Conservation (phyloP, 2,797 vertebrate species). For the Sebastiscus tertius region DNA sequence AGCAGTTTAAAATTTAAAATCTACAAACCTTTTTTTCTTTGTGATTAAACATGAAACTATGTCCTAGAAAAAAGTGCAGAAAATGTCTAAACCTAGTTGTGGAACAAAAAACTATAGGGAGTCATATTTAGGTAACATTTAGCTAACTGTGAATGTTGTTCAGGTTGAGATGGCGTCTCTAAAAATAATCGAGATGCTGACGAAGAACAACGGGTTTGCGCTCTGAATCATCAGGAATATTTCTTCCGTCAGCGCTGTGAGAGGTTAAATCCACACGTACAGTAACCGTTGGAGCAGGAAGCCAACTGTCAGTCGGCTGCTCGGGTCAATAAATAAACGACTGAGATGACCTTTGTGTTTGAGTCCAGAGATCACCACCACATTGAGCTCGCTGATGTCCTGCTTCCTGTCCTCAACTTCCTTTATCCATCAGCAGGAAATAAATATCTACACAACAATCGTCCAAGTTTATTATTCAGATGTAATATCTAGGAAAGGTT, state of each 20-base stretch:
- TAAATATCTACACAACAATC: not conserved
- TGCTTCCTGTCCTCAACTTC: conserved; percentile 38
- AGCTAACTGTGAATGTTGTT: too few species aligned
- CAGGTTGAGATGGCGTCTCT: not conserved
- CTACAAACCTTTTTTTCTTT: not conserved
- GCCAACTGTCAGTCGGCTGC: not conserved
- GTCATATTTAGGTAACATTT: not conserved
- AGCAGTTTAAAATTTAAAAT: too few species aligned
- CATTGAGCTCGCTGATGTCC: not conserved
- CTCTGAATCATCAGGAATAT: not conserved
- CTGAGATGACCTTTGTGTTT: not conserved
- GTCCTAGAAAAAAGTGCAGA: not conserved
- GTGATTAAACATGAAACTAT: not conserved
- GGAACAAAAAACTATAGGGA: not conserved
- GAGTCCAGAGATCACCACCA: conserved; percentile 12
- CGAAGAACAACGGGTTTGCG: not conserved
- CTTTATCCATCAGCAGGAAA: conserved; percentile 12
- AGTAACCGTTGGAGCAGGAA: not conserved
- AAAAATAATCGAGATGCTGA: not conserved
- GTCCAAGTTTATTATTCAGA: not conserved
- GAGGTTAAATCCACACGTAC: not conserved
- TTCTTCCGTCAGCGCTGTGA: not conserved
- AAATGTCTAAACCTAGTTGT: not conserved
- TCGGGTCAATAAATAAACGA: conserved; percentile 6
- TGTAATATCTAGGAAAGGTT: not conserved